Conservation (phyloP, 2,888 invertebrate genomes). For the Geotrupes spiniger region DNA sequence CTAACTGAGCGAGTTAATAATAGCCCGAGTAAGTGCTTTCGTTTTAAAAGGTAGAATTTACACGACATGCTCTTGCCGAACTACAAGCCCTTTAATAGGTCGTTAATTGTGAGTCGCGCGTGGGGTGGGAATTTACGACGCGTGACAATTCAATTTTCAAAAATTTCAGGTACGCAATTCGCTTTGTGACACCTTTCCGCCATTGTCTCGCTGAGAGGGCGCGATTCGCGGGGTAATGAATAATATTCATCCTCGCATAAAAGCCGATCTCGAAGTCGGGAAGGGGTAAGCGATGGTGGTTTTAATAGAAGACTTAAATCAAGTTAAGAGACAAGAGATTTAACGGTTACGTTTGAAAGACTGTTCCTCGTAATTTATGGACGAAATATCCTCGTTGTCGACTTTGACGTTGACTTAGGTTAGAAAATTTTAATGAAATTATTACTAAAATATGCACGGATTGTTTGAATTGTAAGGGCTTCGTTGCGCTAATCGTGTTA, state of each 20-base stretch:
- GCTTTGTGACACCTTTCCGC: slow-evolving; percentile 1
- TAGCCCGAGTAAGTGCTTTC: too few relatives aligned
- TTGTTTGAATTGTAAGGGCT: too few relatives aligned
- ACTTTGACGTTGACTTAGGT: too few relatives aligned
- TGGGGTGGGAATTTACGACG: slow-evolving; percentile 1
- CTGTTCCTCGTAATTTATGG: slow-evolving; percentile 18
- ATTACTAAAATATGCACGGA: too few relatives aligned
- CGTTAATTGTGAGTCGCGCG: background rate
- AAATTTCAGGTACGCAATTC: background rate
- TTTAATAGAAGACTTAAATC: slow-evolving; percentile 48
- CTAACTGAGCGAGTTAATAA: too few relatives aligned
- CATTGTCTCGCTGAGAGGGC: background rate
- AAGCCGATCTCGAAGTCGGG: slow-evolving; percentile 37
- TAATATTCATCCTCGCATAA: slow-evolving; percentile 43
- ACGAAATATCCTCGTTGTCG: background rate
- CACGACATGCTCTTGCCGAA: too few relatives aligned
- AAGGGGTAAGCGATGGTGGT: slow-evolving; percentile 36
- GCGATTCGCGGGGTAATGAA: slow-evolving; percentile 35
- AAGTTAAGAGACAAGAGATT: slow-evolving; percentile 43
- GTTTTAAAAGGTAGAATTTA: too few relatives aligned
- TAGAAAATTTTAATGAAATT: too few relatives aligned
- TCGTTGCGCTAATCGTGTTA: too few relatives aligned
- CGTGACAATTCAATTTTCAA: slow-evolving; percentile 2
- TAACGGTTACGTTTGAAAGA: slow-evolving; percentile 30
- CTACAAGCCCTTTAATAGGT: too few relatives aligned